Evolutionary conservation across 2,797 vertebrate species (phyloP), one percentile per base, ranked within the genome.

Genomic region (Hyperoplus immaculatus): DNA sequence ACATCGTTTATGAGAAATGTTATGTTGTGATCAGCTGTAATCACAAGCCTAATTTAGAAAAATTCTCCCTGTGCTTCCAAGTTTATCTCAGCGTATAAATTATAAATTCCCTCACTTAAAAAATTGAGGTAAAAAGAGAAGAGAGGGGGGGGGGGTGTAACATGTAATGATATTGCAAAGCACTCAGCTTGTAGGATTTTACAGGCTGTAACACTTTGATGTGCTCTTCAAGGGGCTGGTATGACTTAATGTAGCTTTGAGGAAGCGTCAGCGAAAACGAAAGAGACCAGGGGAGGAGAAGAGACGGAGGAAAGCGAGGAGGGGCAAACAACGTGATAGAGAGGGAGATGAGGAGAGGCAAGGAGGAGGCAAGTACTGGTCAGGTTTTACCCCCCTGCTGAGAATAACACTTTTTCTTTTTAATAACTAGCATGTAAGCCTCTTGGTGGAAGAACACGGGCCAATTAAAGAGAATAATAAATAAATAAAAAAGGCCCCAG

Each of bases 141-240:
- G 57, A 6, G 42, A 4, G 55, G 15, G 63, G 39, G 43, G 49
- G 57, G 43, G 74, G 75, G 47, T 41, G 75, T 61, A 80, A 84
- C 69, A 84, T 85, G 87, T 93, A 91, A 91, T 93, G 85, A 89
- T 91, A 90, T 86, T 88, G 91, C 84, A 85, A 90, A 93, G 89
- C 81, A 86, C 88, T 88, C 81, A 60, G 82, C 88, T 90, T 80
- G 77, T 93, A 86, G 82, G 91, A 89, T 89, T 92, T 92, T 90
- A 92, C 84, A 90, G 81, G 86, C 76, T 75, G 77, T 29, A 86
- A 84, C 67, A 87, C 91, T 94, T 94, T 94, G 89, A 94, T 93
- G 90, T 90, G 88, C 85, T 90, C 84, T 92, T 93, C 90, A 93
- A 93, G 90, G 88, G 83, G 84, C 58, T 83, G 86, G 88, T 88